These are phyloP conservation scores for Lepidostoma basale DNA, from an alignment of 1,140 invertebrate genomes.

Conservation along the genomic window DNA sequence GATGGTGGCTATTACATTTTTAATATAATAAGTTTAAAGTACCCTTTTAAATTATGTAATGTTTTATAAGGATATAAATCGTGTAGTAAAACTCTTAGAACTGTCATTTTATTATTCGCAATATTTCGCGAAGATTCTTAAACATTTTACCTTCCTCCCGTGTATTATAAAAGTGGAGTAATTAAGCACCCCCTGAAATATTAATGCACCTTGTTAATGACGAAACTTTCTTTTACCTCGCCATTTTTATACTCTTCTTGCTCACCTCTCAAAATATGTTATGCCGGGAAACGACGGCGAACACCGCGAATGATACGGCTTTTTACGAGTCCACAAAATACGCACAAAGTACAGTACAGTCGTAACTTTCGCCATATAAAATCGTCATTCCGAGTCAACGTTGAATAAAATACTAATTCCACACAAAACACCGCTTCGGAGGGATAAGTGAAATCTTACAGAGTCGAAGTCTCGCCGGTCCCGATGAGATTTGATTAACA, in stretches of 20 bases:
- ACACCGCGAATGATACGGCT: slow-evolving; percentile 36
- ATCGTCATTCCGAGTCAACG: slow-evolving; percentile 24
- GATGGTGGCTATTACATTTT: too few species aligned
- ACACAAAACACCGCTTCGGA: slow-evolving; percentile 4
- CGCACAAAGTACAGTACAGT: slow-evolving; percentile 38
- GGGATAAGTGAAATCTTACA: slow-evolving; percentile 26
- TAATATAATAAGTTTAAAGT: too few species aligned
- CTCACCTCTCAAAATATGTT: slow-evolving; percentile 29
- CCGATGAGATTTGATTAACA: slow-evolving; percentile 1
- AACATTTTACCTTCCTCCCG: slow-evolving; percentile 40
- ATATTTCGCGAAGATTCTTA: slow-evolving; percentile 10
- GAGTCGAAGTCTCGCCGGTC: neutral
- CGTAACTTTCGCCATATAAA: slow-evolving; percentile 38
- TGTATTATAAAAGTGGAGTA: slow-evolving; percentile 29
- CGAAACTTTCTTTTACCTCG: slow-evolving; percentile 33
- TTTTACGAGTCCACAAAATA: slow-evolving; percentile 44
- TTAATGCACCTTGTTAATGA: slow-evolving; percentile 34
- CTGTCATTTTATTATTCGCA: neutral
- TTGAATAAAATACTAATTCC: slow-evolving; percentile 30
- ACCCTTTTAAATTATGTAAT: too few species aligned
- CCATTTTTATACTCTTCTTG: slow-evolving; percentile 19
- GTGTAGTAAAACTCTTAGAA: too few species aligned
- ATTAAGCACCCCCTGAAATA: slow-evolving; percentile 41
- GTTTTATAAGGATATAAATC: neutral
- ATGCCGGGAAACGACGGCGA: too few species aligned